These are phyloP conservation scores for Martes martes DNA, from an alignment of 2,113 vertebrate genomes.

Conservation along the genomic window DNA sequence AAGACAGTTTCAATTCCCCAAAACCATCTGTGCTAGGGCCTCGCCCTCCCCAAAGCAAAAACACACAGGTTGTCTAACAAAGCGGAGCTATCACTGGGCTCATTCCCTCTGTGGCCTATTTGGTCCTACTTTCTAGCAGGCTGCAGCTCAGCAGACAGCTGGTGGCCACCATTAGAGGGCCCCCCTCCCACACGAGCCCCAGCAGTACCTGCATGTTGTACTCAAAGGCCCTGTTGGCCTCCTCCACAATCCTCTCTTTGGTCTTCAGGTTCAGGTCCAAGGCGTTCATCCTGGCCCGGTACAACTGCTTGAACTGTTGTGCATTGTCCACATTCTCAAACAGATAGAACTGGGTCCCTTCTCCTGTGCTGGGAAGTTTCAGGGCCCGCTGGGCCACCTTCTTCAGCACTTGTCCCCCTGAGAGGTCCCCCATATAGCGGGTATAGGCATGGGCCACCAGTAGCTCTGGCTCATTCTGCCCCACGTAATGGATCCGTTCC, in stretches of 20 bases:
- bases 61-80: neutral
- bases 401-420: slow-evolving; percentile 96
- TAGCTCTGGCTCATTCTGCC: slow-evolving; percentile 88
- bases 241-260: slow-evolving; percentile 91
- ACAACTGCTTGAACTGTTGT: slow-evolving; percentile 97
- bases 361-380: slow-evolving; percentile 91
- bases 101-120: neutral
- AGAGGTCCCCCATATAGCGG: slow-evolving; percentile 99
- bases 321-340: slow-evolving; percentile 92
- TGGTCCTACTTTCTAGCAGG: neutral
- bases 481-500: slow-evolving; percentile 92
- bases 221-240: slow-evolving; percentile 92
- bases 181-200: neutral
- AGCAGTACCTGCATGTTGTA: slow-evolving; percentile 95
- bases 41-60: neutral
- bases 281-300: slow-evolving; percentile 95
- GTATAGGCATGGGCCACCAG: slow-evolving; percentile 97
- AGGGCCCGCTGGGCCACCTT: slow-evolving; percentile 97
- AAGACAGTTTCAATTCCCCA: neutral
- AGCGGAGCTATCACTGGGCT: neutral
- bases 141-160: neutral
- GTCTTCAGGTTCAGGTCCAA: slow-evolving; percentile 87
- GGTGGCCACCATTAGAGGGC: neutral
- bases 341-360: slow-evolving; percentile 93
- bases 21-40: neutral